Conservation (phyloP, 2,888 invertebrate genomes). For the Clanis bilineata region DNA sequence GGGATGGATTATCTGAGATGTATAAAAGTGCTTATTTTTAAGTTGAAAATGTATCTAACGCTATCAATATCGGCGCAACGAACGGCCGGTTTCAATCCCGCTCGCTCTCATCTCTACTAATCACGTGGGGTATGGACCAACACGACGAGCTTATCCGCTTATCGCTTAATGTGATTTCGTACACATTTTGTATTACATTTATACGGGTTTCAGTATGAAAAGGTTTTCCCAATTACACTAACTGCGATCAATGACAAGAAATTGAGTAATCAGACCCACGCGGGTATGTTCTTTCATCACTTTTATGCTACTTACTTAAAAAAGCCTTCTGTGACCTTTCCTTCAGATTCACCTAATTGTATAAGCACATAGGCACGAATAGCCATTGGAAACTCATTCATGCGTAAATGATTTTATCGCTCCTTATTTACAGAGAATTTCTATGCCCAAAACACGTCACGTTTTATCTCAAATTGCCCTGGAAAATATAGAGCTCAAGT, state of each 20-base stretch:
- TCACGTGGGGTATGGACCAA: slow-evolving; percentile 41
- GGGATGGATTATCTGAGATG: not conserved
- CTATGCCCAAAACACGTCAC: slow-evolving; percentile 35
- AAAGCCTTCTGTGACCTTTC: not conserved
- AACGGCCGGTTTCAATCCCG: not conserved
- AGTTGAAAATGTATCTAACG: not conserved
- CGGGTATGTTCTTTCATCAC: not conserved
- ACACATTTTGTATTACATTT: slow-evolving; percentile 16
- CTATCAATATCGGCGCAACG: not conserved
- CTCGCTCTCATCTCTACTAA: slow-evolving; percentile 41
- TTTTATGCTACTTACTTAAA: not conserved
- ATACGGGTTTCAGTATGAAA: slow-evolving; percentile 39
- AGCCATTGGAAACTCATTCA: slow-evolving; percentile 28
- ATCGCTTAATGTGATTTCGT: slow-evolving; percentile 56
- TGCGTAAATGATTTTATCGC: slow-evolving; percentile 37
- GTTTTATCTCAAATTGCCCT: slow-evolving; percentile 53
- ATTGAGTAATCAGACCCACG: slow-evolving; percentile 1
- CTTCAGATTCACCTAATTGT: not conserved
- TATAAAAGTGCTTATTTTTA: not conserved
- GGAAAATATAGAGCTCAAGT: slow-evolving; percentile 49
- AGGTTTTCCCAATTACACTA: slow-evolving; percentile 31
- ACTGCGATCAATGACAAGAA: slow-evolving; percentile 3
- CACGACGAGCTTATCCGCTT: slow-evolving; percentile 53
- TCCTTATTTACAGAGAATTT: slow-evolving; percentile 42
- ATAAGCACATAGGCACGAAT: not conserved